Percentiles rank a stretch among this genome's conserved stretches.
Evolutionary conservation across 1,140 invertebrate genomes (phyloP).

Genomic region (Drosophila aff.): DNA sequence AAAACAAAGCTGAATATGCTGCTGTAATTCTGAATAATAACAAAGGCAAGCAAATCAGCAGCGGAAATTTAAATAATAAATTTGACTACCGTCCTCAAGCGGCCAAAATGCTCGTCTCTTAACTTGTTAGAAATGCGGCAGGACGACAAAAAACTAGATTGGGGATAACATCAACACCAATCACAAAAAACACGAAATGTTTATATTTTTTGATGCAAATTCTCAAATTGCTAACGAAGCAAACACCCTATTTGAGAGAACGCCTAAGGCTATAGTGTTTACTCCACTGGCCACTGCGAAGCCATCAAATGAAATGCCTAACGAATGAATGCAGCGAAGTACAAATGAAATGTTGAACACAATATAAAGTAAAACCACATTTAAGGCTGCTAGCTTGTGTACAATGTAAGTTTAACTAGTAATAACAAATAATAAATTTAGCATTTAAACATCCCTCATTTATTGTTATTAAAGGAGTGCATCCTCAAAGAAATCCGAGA

Average conservation of each 20-base stretch:
- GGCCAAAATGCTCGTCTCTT: slow-evolving; percentile 51
- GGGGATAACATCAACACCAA: slow-evolving; percentile 43
- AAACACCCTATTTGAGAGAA: slow-evolving; percentile 38
- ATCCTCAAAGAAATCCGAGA: neutral
- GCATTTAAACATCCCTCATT: neutral
- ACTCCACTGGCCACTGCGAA: slow-evolving; percentile 3
- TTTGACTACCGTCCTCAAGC: slow-evolving; percentile 36
- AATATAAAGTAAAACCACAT: slow-evolving; percentile 1
- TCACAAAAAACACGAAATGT: slow-evolving; percentile 60
- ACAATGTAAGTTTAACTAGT: neutral
- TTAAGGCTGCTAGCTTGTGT: neutral
- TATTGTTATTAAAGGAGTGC: neutral
- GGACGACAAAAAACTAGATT: slow-evolving; percentile 48
- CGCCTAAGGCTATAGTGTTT: neutral
- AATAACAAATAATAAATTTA: neutral
- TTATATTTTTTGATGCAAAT: slow-evolving; percentile 77
- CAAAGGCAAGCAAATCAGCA: slow-evolving; percentile 62
- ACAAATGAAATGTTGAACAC: slow-evolving; percentile 13
- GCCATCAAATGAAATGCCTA: neutral
- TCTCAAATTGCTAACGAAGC: slow-evolving; percentile 66
- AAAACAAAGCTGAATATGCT: slow-evolving; percentile 64
- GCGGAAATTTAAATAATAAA: slow-evolving; percentile 78
- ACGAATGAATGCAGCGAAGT: neutral
- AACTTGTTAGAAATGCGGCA: slow-evolving; percentile 62
- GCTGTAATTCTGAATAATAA: slow-evolving; percentile 62